Evolutionary conservation across 2,888 invertebrate species (phyloP).

Genomic region (Cheilosia vernalis): DNA sequence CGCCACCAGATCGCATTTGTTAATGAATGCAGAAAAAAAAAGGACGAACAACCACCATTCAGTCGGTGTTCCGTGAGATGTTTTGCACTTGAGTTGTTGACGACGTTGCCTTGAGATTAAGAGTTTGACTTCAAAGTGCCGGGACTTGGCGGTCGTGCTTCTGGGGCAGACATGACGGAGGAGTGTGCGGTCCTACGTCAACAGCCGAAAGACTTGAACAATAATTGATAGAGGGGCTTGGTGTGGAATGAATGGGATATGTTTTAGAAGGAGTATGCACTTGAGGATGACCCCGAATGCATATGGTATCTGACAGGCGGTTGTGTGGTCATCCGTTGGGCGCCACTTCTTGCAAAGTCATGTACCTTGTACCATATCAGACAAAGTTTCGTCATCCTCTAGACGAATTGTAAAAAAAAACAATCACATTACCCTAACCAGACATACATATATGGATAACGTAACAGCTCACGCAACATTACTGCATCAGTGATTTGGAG

Average conservation of each 20-base stretch:
- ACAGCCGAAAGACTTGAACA: slow-evolving; percentile 24
- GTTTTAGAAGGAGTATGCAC: background rate
- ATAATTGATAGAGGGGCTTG: slow-evolving; percentile 14
- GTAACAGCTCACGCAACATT: slow-evolving; percentile 43
- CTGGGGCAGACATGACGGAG: slow-evolving; percentile 15
- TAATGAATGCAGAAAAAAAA: slow-evolving; percentile 58
- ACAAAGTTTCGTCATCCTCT: too few relatives aligned
- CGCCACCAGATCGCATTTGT: slow-evolving; percentile 55
- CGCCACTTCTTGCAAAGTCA: too few relatives aligned
- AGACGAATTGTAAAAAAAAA: background rate
- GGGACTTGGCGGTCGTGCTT: slow-evolving; percentile 9
- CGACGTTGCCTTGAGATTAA: slow-evolving; percentile 43
- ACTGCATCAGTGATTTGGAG: slow-evolving; percentile 32
- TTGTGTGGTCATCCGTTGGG: too few relatives aligned
- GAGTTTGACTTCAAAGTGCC: slow-evolving; percentile 61
- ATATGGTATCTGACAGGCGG: background rate
- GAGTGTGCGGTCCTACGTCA: slow-evolving; percentile 8
- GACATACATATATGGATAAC: slow-evolving; percentile 28
- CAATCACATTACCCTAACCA: slow-evolving; percentile 57
- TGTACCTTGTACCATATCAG: too few relatives aligned
- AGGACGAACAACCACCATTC: slow-evolving; percentile 32
- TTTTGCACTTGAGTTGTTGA: slow-evolving; percentile 69
- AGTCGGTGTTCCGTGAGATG: slow-evolving; percentile 62
- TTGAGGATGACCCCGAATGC: background rate
- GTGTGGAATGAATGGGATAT: background rate